phyloP scores from a whole-genome alignment of 2,888 invertebrate genomes.

The Thumatha senex region DNA sequence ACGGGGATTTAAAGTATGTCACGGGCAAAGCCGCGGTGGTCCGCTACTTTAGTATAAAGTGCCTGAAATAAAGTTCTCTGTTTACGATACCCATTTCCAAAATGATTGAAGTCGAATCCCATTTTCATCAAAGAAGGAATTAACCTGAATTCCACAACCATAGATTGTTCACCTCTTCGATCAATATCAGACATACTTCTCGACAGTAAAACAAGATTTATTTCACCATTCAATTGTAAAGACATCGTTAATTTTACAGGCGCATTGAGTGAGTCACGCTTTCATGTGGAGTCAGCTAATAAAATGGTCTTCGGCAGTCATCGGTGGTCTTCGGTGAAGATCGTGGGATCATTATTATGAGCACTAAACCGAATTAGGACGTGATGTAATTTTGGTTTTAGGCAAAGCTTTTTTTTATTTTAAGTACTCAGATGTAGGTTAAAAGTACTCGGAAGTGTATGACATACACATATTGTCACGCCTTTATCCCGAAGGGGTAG shows the following conservation, averaged over 20 bases:
- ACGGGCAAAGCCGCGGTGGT: too few species aligned
- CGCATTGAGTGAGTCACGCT: constrained; percentile 31
- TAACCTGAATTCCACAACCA: not conserved
- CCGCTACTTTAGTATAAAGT: too few species aligned
- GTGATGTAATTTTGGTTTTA: not conserved
- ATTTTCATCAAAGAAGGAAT: not conserved
- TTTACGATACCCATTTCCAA: too few species aligned
- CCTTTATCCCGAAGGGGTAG: too few species aligned
- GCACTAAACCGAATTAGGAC: constrained; percentile 65
- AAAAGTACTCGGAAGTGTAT: too few species aligned
- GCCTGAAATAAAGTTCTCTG: too few species aligned
- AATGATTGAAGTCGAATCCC: too few species aligned
- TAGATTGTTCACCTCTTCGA: not conserved
- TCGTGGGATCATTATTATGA: constrained; percentile 70
- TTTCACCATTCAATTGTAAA: constrained; percentile 36
- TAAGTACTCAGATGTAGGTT: not conserved
- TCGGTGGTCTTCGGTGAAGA: constrained; percentile 30
- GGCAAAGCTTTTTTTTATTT: too few species aligned
- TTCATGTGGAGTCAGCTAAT: constrained; percentile 21
- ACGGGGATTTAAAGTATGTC: too few species aligned
- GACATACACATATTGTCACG: too few species aligned
- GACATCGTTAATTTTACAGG: constrained; percentile 42
- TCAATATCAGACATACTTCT: constrained; percentile 11
- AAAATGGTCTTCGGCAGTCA: constrained; percentile 26
- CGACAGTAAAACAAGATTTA: constrained; percentile 32